Evolutionary conservation across 2,113 vertebrate species (phyloP).

Genomic region (Lonchura striata): DNA sequence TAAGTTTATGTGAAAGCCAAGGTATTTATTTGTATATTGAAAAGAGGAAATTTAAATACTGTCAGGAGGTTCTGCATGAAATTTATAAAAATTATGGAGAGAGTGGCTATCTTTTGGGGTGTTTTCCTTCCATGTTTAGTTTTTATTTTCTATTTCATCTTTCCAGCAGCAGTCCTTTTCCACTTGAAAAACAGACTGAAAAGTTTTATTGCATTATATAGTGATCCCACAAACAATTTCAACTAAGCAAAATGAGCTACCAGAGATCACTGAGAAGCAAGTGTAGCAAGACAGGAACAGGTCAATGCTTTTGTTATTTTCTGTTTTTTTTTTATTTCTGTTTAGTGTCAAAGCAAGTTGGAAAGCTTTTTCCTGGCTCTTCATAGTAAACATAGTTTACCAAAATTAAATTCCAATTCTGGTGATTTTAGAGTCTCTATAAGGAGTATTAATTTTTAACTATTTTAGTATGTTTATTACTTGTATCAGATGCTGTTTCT

Average conservation of each 20-base stretch:
- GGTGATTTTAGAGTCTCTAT: neutral
- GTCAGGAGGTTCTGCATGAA: neutral
- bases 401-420: neutral
- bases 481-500: neutral
- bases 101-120: neutral
- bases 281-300: neutral
- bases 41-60: neutral
- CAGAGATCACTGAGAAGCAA: neutral
- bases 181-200: neutral
- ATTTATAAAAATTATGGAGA: neutral
- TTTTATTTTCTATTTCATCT: neutral
- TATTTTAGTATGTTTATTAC: neutral
- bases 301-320: neutral
- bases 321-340: neutral
- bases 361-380: neutral
- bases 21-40: neutral
- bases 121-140: neutral
- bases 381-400: neutral
- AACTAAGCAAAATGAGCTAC: neutral
- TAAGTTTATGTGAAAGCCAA: neutral
- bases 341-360: neutral
- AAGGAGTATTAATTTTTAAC: neutral
- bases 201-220: neutral
- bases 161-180: neutral
- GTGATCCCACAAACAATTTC: neutral